phyloP scores from a whole-genome alignment of 2,888 invertebrate species.

The Tenthredo mesomela region DNA sequence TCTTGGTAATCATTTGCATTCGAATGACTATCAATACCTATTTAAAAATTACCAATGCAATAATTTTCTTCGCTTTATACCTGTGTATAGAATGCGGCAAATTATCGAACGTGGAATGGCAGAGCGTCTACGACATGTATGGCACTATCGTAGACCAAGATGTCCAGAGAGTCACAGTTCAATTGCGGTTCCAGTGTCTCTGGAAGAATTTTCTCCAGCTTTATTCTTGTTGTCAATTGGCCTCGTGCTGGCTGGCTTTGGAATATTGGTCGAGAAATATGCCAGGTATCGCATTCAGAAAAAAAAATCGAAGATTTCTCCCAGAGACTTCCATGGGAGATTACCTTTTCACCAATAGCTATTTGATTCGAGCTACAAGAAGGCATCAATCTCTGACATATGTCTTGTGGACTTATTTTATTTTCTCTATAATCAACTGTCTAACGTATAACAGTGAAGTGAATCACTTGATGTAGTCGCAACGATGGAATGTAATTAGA shows the following conservation, averaged over 20 bases:
- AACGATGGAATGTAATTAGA: not conserved
- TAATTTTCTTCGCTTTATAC: not conserved
- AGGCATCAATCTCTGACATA: not conserved
- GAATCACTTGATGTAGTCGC: not conserved
- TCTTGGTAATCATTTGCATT: not conserved
- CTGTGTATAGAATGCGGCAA: conserved; percentile 61
- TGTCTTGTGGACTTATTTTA: not conserved
- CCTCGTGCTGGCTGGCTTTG: conserved; percentile 56
- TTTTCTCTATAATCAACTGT: not conserved
- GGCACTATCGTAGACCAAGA: conserved; percentile 65
- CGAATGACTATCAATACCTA: not conserved
- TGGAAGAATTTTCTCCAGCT: conserved; percentile 69
- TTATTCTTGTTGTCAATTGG: conserved; percentile 64
- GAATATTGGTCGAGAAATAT: conserved; percentile 62
- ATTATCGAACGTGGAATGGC: conserved; percentile 65
- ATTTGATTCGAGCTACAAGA: not conserved
- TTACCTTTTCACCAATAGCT: not conserved
- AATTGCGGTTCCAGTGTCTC: conserved; percentile 65
- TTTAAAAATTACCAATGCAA: not conserved
- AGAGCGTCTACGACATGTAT: conserved; percentile 62
- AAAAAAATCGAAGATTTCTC: not conserved
- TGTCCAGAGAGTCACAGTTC: conserved; percentile 69
- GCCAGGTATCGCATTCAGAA: not conserved
- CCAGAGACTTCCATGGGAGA: not conserved
- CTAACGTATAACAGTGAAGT: not conserved